Percentiles rank a stretch among this genome's conserved stretches.
Evolutionary conservation across 23 tunicate species (phyloP).

Genomic region (Corella eumyota): DNA sequence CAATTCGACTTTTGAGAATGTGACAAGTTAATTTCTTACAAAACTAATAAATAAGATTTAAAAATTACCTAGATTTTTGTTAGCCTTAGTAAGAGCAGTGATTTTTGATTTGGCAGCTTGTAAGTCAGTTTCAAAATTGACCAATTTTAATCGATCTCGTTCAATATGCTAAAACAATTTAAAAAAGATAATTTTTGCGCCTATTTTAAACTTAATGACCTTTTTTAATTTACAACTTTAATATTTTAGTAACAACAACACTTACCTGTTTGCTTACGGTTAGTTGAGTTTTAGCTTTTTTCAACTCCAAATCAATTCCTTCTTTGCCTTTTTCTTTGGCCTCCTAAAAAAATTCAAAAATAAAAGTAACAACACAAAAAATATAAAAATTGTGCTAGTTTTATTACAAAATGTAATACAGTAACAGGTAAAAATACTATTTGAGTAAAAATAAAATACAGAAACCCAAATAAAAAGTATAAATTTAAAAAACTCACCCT

Average conservation of each 20-base stretch:
- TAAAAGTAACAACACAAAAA: background rate
- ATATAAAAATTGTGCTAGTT: background rate
- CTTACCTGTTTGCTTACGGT: slow-evolving; percentile 26
- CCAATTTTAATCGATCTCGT: slow-evolving; percentile 18
- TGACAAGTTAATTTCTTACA: background rate
- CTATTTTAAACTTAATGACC: no score
- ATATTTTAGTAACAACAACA: background rate
- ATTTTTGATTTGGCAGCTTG: slow-evolving; percentile 35
- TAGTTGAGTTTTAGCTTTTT: slow-evolving; percentile 21
- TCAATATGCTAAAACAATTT: slow-evolving; percentile 55
- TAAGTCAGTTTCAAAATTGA: slow-evolving; percentile 44
- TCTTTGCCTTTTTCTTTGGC: slow-evolving; percentile 18
- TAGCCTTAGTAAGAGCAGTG: slow-evolving; percentile 49
- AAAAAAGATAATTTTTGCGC: no score
- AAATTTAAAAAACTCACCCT: no score
- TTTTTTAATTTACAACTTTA: no score
- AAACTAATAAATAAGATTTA: background rate
- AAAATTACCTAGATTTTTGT: slow-evolving; percentile 39
- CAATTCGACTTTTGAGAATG: background rate
- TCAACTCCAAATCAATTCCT: slow-evolving; percentile 32
- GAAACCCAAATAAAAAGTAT: background rate
- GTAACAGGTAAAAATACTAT: no score
- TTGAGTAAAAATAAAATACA: no score
- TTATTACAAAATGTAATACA: background rate
- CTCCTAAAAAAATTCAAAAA: background rate